These are phyloP conservation scores for Mungos mungo DNA, from an alignment of 2,113 vertebrate genomes.

Conservation along the genomic window DNA sequence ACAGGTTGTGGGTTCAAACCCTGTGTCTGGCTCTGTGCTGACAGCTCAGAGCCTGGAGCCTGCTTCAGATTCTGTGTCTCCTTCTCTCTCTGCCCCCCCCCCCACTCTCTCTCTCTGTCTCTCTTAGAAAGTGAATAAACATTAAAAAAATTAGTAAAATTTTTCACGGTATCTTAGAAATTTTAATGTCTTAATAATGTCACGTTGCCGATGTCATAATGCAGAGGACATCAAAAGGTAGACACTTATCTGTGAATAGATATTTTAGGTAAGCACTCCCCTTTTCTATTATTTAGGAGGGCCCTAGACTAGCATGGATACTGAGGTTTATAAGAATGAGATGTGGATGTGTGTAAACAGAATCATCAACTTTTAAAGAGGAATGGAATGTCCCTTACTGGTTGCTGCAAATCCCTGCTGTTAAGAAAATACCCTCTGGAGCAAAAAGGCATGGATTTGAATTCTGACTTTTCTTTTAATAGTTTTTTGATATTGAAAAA, in stretches of 20 bases:
- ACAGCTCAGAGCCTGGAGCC: too few species aligned
- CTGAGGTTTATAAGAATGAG: background rate
- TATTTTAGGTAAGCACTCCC: background rate
- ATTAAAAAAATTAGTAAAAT: background rate
- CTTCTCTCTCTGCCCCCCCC: too few species aligned
- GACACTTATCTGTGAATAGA: background rate
- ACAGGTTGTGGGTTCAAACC: too few species aligned
- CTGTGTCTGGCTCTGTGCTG: too few species aligned
- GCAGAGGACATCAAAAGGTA: background rate
- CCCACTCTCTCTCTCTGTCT: too few species aligned
- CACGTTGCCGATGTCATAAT: background rate
- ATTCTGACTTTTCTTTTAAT: background rate
- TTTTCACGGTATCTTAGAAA: background rate
- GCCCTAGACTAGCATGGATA: background rate
- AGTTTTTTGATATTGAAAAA: background rate
- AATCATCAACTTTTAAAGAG: background rate
- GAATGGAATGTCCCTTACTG: background rate
- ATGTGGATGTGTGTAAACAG: background rate
- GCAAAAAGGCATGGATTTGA: background rate
- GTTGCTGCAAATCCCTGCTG: background rate
- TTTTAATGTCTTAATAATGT: background rate
- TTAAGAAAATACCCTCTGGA: background rate
- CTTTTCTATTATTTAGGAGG: background rate
- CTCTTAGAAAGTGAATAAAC: too few species aligned
- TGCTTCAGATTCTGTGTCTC: too few species aligned